A percentile compares a stretch with the other conserved stretches of the same genome.
Evolutionary conservation across 1,140 invertebrate genomes (phyloP).

Genomic region (Harlomillsia oculata): DNA sequence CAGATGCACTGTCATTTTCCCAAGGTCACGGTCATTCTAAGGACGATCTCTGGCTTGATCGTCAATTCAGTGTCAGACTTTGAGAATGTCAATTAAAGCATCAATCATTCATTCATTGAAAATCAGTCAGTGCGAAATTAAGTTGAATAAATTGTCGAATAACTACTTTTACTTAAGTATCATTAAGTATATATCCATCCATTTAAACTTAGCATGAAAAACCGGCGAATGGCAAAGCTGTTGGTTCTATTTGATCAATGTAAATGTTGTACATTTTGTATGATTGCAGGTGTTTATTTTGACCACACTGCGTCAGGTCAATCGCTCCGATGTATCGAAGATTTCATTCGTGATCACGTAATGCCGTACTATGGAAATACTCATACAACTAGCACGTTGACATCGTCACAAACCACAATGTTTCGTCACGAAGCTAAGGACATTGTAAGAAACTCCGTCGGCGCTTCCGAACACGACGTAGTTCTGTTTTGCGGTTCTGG

Average conservation of each 20-base stretch:
- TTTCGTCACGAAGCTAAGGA: slow-evolving; percentile 73
- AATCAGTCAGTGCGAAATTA: too few species aligned
- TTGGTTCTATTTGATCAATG: background rate
- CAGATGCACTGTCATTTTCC: too few species aligned
- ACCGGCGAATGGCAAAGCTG: background rate
- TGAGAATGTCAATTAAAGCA: too few species aligned
- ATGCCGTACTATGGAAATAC: slow-evolving; percentile 76
- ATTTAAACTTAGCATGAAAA: background rate
- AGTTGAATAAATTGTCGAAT: too few species aligned
- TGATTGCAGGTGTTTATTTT: slow-evolving; percentile 66
- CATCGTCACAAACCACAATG: slow-evolving; percentile 74
- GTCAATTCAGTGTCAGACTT: too few species aligned
- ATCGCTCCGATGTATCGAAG: slow-evolving; percentile 75
- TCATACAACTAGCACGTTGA: slow-evolving; percentile 71
- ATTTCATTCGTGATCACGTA: slow-evolving; percentile 71
- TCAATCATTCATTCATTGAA: too few species aligned
- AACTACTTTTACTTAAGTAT: too few species aligned
- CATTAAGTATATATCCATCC: too few species aligned
- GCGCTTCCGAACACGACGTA: slow-evolving; percentile 70
- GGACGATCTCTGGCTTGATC: too few species aligned
- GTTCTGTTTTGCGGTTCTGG: slow-evolving; percentile 70
- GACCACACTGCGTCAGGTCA: slow-evolving; percentile 74
- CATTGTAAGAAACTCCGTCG: slow-evolving; percentile 67
- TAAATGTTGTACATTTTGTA: slow-evolving; percentile 13
- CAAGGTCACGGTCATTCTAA: too few species aligned